Conservation (phyloP, 2,797 vertebrate species). For the Parotocinclus haroldoi region DNA sequence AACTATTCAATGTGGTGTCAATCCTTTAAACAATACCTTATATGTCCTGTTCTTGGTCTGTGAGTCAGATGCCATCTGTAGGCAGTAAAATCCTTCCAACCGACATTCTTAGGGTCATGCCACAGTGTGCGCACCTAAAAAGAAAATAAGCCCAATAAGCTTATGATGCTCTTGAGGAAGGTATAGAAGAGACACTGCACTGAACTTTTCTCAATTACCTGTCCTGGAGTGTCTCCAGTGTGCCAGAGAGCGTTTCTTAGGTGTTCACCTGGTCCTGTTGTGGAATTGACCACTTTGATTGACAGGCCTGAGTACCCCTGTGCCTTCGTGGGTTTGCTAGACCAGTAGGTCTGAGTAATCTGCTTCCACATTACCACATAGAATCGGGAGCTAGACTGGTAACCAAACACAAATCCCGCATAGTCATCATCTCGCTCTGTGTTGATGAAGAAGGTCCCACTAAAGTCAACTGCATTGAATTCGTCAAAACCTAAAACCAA, state of each 20-base stretch:
- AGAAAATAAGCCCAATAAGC: neutral
- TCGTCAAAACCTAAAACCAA: slow-evolving; percentile 85
- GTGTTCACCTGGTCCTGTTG: slow-evolving; percentile 93
- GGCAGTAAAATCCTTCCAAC: slow-evolving; percentile 98
- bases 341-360: slow-evolving; percentile 97
- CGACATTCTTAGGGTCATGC: slow-evolving; percentile 93
- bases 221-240: slow-evolving; percentile 91
- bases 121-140: slow-evolving; percentile 89
- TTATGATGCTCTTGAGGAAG: neutral
- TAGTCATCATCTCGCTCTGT: slow-evolving; percentile 96
- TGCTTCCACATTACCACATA: slow-evolving; percentile 99
- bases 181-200: neutral
- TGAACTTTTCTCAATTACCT: slow-evolving; percentile 68
- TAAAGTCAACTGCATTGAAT: slow-evolving; percentile 96
- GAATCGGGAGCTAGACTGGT: slow-evolving; percentile 97
- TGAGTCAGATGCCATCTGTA: slow-evolving; percentile 98
- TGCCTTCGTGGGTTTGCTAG: slow-evolving; percentile 88
- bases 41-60: slow-evolving; percentile 93
- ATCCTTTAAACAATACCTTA: slow-evolving; percentile 71
- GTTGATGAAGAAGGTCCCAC: slow-evolving; percentile 98
- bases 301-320: slow-evolving; percentile 95
- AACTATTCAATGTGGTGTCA: neutral
- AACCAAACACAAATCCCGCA: slow-evolving; percentile 95
- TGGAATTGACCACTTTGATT: slow-evolving; percentile 97
- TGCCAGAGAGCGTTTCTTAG: slow-evolving; percentile 97